Evolutionary conservation across 2,113 vertebrate genomes (phyloP).

Genomic region (Poeciliopsis turrubarensis): DNA sequence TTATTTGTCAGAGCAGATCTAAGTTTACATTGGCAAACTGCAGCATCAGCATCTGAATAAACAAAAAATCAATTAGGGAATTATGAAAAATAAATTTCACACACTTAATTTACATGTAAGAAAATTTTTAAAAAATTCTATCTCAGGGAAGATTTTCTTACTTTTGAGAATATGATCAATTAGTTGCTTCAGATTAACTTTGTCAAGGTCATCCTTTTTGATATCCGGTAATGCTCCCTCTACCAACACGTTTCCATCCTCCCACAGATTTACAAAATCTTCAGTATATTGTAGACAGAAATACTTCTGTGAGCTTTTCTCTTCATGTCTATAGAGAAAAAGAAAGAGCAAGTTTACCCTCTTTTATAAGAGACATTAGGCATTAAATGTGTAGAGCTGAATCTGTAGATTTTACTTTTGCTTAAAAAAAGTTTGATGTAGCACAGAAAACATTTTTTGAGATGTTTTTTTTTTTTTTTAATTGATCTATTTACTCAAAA

Average conservation of each 20-base stretch:
- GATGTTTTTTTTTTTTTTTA: too few species aligned
- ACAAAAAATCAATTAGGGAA: neutral
- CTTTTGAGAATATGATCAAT: neutral
- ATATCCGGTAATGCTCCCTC: neutral
- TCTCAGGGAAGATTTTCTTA: too few species aligned
- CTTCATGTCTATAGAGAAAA: neutral
- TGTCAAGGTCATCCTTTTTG: neutral
- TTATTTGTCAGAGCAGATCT: constrained; percentile 3
- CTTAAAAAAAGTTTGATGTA: too few species aligned
- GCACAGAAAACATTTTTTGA: too few species aligned
- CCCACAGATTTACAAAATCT: neutral
- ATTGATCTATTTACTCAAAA: too few species aligned
- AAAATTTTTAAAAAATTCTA: too few species aligned
- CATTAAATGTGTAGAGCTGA: neutral
- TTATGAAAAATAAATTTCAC: neutral
- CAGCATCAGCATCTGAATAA: neutral
- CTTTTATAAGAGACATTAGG: too few species aligned
- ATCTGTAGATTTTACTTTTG: too few species aligned
- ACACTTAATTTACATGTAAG: neutral
- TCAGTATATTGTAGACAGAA: neutral
- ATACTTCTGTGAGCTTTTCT: neutral
- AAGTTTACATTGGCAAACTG: constrained; percentile 2
- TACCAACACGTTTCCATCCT: neutral
- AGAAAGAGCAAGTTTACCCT: neutral
- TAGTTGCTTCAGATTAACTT: neutral